These are phyloP conservation scores for Catocala fraxini DNA, from an alignment of 2,888 invertebrate species.

Conservation along the genomic window DNA sequence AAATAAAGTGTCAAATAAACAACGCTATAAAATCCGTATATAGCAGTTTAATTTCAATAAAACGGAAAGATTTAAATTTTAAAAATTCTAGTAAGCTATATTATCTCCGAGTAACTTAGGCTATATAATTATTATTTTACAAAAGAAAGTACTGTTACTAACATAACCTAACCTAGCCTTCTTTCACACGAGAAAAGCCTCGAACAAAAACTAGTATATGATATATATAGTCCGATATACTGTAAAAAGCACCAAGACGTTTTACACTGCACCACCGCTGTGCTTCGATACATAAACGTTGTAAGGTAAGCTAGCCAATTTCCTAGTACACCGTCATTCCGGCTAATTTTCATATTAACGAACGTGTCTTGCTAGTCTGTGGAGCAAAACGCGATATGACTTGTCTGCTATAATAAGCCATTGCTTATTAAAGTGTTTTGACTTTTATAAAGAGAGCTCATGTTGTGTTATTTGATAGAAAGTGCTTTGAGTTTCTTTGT, in stretches of 20 bases:
- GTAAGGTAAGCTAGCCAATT: slow-evolving; percentile 53
- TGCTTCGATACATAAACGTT: slow-evolving; percentile 35
- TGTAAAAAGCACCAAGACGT: neutral
- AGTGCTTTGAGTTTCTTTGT: neutral
- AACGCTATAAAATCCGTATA: too few relatives aligned
- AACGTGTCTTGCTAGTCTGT: slow-evolving; percentile 57
- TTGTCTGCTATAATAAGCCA: slow-evolving; percentile 42
- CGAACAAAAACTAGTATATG: too few relatives aligned
- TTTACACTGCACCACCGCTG: neutral
- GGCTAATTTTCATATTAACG: slow-evolving; percentile 72
- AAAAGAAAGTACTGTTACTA: too few relatives aligned
- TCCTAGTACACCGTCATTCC: slow-evolving; percentile 58
- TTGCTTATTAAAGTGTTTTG: slow-evolving; percentile 40
- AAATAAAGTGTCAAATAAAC: too few relatives aligned
- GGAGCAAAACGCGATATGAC: slow-evolving; percentile 39
- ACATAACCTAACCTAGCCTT: too few relatives aligned
- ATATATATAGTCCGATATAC: neutral
- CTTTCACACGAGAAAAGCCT: too few relatives aligned
- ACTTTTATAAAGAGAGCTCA: slow-evolving; percentile 5
- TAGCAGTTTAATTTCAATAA: too few relatives aligned
- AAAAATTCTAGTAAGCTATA: too few relatives aligned
- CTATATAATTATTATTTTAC: too few relatives aligned
- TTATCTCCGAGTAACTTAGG: too few relatives aligned
- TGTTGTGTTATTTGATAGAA: neutral
- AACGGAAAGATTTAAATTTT: too few relatives aligned